phyloP scores from a whole-genome alignment of 2,113 vertebrate genomes.

The Grantiella picta region DNA sequence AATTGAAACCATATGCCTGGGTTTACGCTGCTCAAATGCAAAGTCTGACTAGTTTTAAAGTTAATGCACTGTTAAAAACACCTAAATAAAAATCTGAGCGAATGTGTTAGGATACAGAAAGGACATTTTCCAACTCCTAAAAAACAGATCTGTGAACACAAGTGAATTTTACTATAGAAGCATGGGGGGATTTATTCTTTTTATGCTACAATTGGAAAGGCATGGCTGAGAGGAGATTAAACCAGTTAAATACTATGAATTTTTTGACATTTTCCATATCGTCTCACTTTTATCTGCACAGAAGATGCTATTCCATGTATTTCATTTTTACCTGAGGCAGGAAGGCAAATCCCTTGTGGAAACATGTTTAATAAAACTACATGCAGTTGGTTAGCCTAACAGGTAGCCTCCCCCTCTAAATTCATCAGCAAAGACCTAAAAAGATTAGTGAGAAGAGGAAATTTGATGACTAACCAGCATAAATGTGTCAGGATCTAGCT shows the following conservation, averaged over 20 bases:
- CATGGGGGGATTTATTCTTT: not conserved
- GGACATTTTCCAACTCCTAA: conserved; percentile 8
- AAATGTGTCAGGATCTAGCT: not conserved
- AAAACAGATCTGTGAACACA: not conserved
- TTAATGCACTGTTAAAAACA: conserved; percentile 38
- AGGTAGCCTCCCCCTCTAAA: not conserved
- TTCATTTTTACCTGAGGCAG: not conserved
- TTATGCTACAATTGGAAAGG: not conserved
- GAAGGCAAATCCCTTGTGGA: not conserved
- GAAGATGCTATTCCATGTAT: not conserved
- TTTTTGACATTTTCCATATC: not conserved
- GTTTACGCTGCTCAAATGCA: not conserved
- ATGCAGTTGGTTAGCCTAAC: not conserved
- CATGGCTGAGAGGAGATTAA: not conserved
- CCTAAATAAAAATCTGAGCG: not conserved
- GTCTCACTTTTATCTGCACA: not conserved
- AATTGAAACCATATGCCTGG: conserved; percentile 65
- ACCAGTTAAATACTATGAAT: not conserved
- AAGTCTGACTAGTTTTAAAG: conserved; percentile 45
- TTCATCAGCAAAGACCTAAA: not conserved
- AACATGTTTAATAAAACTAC: not conserved
- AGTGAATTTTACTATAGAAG: not conserved
- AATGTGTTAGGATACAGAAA: not conserved
- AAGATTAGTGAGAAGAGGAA: not conserved
- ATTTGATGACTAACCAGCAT: not conserved